phyloP scores from a whole-genome alignment of 2,888 invertebrate genomes.

The Tipula lateralis region DNA sequence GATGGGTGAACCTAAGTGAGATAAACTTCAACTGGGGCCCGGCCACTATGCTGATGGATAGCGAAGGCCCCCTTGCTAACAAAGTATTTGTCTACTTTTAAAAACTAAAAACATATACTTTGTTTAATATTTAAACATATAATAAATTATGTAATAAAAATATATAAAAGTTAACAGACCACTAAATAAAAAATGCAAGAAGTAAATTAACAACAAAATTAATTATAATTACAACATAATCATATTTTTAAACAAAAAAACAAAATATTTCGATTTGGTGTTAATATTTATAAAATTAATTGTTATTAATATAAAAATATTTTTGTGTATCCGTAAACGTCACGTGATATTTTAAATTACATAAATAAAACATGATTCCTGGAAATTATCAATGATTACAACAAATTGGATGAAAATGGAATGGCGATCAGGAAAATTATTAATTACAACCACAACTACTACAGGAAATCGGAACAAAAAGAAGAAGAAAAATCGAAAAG shows the following conservation, averaged over 20 bases:
- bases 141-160: not conserved
- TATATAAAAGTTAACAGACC: not conserved
- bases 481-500: not conserved
- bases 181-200: not conserved
- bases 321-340: not conserved
- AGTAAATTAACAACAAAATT: not conserved
- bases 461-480: not conserved
- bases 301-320: not conserved
- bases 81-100: not conserved
- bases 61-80: conserved; percentile 46
- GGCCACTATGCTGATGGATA: conserved; percentile 51
- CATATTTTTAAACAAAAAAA: not conserved
- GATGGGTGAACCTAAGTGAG: conserved; percentile 60
- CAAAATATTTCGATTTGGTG: not conserved
- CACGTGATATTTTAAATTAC: not conserved
- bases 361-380: not conserved
- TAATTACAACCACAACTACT: not conserved
- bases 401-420: not conserved
- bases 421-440: not conserved
- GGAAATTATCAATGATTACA: not conserved
- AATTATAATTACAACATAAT: not conserved
- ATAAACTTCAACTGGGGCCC: conserved; percentile 51
- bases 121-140: not conserved
- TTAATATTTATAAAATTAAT: not conserved
- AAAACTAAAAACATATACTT: not conserved